Conservation (phyloP, 2,113 vertebrate species). For the Apistogramma diplotaenia region DNA sequence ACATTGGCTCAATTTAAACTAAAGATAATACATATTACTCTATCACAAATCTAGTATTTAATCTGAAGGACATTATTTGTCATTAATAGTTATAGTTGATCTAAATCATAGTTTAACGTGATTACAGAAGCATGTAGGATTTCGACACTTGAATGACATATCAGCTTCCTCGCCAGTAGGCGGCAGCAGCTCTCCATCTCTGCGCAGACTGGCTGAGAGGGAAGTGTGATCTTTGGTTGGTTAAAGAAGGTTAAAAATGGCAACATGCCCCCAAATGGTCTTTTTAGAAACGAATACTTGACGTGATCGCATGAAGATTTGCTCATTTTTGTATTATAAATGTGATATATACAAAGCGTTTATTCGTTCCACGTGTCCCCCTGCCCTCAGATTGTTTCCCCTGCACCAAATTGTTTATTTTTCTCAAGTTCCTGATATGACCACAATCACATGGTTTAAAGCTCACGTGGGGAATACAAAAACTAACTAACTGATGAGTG, state of each 20-base stretch:
- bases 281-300: neutral
- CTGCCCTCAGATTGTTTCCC: neutral
- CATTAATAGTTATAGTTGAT: neutral
- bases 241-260: neutral
- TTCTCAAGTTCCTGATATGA: neutral
- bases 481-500: neutral
- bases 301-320: neutral
- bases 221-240: neutral
- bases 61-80: neutral
- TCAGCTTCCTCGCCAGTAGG: slow-evolving; percentile 1
- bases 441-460: neutral
- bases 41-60: neutral
- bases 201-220: neutral
- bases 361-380: neutral
- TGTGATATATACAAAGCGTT: neutral
- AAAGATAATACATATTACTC: neutral
- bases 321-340: neutral
- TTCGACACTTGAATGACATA: neutral
- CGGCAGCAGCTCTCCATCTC: slow-evolving; percentile 32
- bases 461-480: neutral
- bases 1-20: neutral
- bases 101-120: neutral
- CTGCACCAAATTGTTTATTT: neutral
- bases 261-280: too few species aligned
- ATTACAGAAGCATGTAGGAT: neutral